These are phyloP conservation scores for Drosophila mauritiana DNA, from an alignment of 1,140 invertebrate species.

Conservation along the genomic window DNA sequence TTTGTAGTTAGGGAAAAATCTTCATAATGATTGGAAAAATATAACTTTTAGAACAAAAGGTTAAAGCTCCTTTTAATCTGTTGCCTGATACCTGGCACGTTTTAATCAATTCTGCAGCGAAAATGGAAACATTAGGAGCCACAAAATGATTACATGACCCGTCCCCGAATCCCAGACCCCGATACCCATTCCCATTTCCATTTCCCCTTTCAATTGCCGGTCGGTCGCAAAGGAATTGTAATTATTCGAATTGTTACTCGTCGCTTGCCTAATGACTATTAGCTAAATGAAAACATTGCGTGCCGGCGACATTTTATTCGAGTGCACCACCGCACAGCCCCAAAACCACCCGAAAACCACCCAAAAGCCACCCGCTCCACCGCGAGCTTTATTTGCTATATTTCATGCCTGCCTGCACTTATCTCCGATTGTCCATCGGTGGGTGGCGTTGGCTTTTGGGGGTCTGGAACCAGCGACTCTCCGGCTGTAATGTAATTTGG, in stretches of 20 bases:
- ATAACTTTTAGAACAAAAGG: neutral
- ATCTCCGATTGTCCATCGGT: slow-evolving; percentile 77
- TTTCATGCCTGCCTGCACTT: slow-evolving; percentile 82
- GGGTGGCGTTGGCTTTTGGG: neutral
- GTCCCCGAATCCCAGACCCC: slow-evolving; percentile 6
- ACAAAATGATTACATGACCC: slow-evolving; percentile 73
- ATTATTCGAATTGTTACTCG: slow-evolving; percentile 64
- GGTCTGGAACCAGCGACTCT: slow-evolving; percentile 17
- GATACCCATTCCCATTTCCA: slow-evolving; percentile 7
- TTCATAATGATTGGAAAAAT: too few relatives aligned
- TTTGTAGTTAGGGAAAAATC: neutral
- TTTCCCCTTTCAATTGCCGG: slow-evolving; percentile 16
- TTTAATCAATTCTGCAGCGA: slow-evolving; percentile 59
- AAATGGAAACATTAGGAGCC: slow-evolving; percentile 52
- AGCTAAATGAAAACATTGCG: slow-evolving; percentile 82
- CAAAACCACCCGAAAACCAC: neutral
- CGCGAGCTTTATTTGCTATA: slow-evolving; percentile 72
- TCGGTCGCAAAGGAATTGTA: slow-evolving; percentile 47
- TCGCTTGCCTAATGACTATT: slow-evolving; percentile 73
- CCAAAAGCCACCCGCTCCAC: neutral
- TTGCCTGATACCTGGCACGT: slow-evolving; percentile 1
- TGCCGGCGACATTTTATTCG: slow-evolving; percentile 73
- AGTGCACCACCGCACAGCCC: slow-evolving; percentile 22
- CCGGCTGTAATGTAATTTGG: slow-evolving; percentile 60
- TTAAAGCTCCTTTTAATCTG: neutral